Conservation (phyloP, 2,888 invertebrate species). For the Drosophila borealis region DNA sequence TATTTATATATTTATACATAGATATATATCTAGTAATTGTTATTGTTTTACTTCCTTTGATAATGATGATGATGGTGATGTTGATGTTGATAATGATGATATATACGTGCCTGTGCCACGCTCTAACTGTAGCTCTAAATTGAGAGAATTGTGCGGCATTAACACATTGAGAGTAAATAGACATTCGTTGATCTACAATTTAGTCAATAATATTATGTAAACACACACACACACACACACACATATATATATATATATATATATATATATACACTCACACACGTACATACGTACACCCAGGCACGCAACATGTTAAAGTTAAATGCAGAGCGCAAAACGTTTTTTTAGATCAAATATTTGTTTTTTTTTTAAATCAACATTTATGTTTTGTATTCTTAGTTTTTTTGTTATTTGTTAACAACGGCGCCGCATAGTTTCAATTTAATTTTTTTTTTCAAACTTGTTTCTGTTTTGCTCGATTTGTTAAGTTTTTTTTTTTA, state of each 20-base stretch:
- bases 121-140: constrained; percentile 36
- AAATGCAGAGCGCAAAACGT: constrained; percentile 22
- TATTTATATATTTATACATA: constrained; percentile 14
- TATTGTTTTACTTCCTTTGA: constrained; percentile 53
- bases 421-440: constrained; percentile 9
- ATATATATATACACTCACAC: background rate
- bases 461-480: constrained; percentile 31
- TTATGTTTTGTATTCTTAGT: constrained; percentile 17
- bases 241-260: constrained; percentile 28
- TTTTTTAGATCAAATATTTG: constrained; percentile 39
- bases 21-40: constrained; percentile 41
- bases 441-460: constrained; percentile 35
- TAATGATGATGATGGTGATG: constrained; percentile 21
- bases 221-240: constrained; percentile 19
- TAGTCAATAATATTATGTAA: constrained; percentile 71
- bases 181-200: constrained; percentile 78
- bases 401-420: constrained; percentile 2
- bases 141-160: constrained; percentile 19
- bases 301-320: constrained; percentile 32
- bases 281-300: background rate
- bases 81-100: constrained; percentile 22
- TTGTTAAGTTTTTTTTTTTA: constrained; percentile 55
- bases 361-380: constrained; percentile 23
- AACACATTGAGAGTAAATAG: constrained; percentile 55
- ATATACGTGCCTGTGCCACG: constrained; percentile 40